These are phyloP conservation scores for Neodiprion pinetum DNA, from an alignment of 1,140 invertebrate genomes.

Conservation along the genomic window DNA sequence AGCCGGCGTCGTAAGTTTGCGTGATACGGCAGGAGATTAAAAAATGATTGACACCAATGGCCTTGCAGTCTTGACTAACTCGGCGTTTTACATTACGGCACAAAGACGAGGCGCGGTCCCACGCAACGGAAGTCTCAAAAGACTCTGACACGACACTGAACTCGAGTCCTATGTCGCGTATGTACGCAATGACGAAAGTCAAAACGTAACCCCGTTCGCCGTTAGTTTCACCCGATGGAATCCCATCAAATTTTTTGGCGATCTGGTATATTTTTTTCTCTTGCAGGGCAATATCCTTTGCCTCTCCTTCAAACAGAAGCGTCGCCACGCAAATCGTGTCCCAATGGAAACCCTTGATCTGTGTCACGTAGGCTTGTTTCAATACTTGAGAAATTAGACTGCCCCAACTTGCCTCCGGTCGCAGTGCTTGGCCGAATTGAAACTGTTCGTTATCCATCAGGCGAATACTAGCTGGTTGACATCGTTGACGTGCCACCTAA, in stretches of 20 bases:
- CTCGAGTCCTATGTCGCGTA: constrained; percentile 91
- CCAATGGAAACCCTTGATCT: constrained; percentile 88
- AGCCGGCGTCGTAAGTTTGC: constrained; percentile 96
- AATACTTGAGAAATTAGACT: constrained; percentile 78
- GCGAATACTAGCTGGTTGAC: constrained; percentile 93
- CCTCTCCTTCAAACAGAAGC: constrained; percentile 86
- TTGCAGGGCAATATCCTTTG: constrained; percentile 75
- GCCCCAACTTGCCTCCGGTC: constrained; percentile 76
- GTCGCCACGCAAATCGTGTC: constrained; percentile 89
- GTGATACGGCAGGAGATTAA: constrained; percentile 88
- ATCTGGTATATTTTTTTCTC: constrained; percentile 88
- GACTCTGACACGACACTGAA: constrained; percentile 92
- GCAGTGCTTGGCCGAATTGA: constrained; percentile 89
- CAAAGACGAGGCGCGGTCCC: constrained; percentile 86
- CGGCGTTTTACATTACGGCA: constrained; percentile 90
- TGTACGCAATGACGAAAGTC: constrained; percentile 98
- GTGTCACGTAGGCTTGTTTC: constrained; percentile 90
- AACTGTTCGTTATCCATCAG: constrained; percentile 99
- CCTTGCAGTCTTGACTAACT: constrained; percentile 77
- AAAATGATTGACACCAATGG: constrained; percentile 66
- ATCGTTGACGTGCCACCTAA: constrained; percentile 72
- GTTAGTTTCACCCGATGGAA: constrained; percentile 91
- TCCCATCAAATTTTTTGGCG: constrained; percentile 74
- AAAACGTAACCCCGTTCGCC: constrained; percentile 94
- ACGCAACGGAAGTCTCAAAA: constrained; percentile 98